Base-by-base conservation (phyloP, 2,797 vertebrate genomes). In the Manis pentadactyla region DNA sequence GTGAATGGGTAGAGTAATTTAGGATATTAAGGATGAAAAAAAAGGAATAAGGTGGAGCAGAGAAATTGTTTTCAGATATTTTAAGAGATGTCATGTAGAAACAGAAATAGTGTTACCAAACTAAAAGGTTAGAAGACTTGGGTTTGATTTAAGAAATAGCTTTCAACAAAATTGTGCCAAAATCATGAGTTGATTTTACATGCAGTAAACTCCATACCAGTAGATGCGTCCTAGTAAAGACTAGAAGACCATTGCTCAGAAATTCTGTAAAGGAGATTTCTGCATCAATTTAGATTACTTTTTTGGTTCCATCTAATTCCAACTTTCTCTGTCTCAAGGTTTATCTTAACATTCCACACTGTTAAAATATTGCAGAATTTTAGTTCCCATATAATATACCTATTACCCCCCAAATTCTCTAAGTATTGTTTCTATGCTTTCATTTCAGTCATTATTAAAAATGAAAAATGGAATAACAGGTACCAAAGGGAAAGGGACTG, bases 361-460 rank as follows among this genome's bases (percentile, higher is more conserved):
- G 27, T n/a, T 90, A 66, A 73, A 93, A 46, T 46, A 5, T n/a
- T 77, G 71, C 21, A 61, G 21, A 95, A 78, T 79, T 95, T 51
- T 90, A 85, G 78, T 73, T 93, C 4, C n/a, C n/a, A 57, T 59
- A 18, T 14, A 51, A 46, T 85, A 53, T 79, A 64, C 63, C 78
- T 46, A 84, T n/a, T 84, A 85, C 27, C 31, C 31, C 21, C 63
- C 61, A 85, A 71, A 63, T 85, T 90, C 9, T 89, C 29, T 78
- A 78, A 93, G 59, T 37, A 57, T 57, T 19, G 2, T 18, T 73
- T 93, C 23, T 59, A 64, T 73, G n/a, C 61, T 90, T 84, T 69
- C 34, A 82, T 75, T 85, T 71, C 27, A 87, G 61, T 27, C 15
- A 12, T 73, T 14, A 63, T 49, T 89, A 66, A 66, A 86, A 68